Percentiles rank a stretch among this genome's conserved stretches.
Evolutionary conservation across 2,888 invertebrate genomes (phyloP).

Genomic region (Trissolcus japonicus): DNA sequence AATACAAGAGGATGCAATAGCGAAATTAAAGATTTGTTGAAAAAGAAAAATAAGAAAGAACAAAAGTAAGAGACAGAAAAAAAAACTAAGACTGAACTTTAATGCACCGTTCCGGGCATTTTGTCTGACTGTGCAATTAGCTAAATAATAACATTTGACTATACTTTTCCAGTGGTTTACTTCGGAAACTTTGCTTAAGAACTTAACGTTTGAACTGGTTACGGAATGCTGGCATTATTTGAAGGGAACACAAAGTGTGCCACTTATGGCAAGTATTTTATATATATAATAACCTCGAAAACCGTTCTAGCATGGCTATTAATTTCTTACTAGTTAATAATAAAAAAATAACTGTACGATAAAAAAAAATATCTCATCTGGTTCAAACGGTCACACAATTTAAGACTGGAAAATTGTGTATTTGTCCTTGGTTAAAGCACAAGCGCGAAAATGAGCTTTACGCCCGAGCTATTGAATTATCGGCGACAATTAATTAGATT

Average conservation of each 20-base stretch:
- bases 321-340: no score
- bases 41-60: no score
- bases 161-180: constrained; percentile 45
- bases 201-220: constrained; percentile 39
- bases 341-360: no score
- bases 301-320: constrained; percentile 1
- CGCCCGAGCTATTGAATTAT: background rate
- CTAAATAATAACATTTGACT: constrained; percentile 33
- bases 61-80: no score
- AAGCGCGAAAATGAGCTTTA: background rate
- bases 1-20: no score
- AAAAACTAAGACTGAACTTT: no score
- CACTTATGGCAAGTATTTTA: constrained; percentile 20
- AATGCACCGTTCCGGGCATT: constrained; percentile 23
- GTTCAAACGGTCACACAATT: background rate
- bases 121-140: constrained; percentile 41
- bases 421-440: background rate
- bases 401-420: background rate
- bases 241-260: constrained; percentile 47
- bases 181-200: constrained; percentile 40
- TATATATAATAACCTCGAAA: constrained; percentile 18
- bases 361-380: no score
- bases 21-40: no score
- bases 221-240: constrained; percentile 26
- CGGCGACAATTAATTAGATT: background rate